phyloP scores from a whole-genome alignment of 2,113 vertebrate genomes.

The Chionis minor region DNA sequence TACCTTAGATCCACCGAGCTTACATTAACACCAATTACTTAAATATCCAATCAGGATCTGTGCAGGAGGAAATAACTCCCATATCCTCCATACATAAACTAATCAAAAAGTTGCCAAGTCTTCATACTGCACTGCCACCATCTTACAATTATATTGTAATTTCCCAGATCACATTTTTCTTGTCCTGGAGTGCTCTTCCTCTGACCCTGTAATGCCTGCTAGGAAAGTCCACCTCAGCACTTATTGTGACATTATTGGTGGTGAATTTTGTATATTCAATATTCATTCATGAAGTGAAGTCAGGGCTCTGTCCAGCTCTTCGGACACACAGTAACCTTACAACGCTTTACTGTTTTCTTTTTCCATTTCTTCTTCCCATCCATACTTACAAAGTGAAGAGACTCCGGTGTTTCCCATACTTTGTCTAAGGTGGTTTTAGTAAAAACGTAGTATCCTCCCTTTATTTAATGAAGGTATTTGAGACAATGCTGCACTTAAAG shows the following conservation, averaged over 20 bases:
- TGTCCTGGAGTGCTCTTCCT: background rate
- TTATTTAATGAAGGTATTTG: background rate
- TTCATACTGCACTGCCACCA: background rate
- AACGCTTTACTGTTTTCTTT: background rate
- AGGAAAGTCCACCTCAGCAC: background rate
- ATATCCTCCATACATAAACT: too few relatives aligned
- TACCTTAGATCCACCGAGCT: background rate
- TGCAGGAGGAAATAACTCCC: too few relatives aligned
- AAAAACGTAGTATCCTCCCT: background rate
- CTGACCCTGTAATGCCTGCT: background rate
- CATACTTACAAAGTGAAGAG: background rate
- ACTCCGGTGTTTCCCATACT: background rate
- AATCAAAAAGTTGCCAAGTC: too few relatives aligned
- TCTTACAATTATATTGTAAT: background rate
- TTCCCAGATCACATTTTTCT: background rate
- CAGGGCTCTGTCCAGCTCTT: background rate
- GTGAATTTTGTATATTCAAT: background rate
- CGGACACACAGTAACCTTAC: background rate
- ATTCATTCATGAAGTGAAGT: background rate
- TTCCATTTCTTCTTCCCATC: background rate
- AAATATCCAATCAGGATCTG: too few relatives aligned
- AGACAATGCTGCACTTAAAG: background rate
- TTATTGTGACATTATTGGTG: background rate
- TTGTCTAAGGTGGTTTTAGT: background rate
- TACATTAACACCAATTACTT: background rate